Conservation (phyloP, 2,113 vertebrate species). For the Prietella phreatophila region DNA sequence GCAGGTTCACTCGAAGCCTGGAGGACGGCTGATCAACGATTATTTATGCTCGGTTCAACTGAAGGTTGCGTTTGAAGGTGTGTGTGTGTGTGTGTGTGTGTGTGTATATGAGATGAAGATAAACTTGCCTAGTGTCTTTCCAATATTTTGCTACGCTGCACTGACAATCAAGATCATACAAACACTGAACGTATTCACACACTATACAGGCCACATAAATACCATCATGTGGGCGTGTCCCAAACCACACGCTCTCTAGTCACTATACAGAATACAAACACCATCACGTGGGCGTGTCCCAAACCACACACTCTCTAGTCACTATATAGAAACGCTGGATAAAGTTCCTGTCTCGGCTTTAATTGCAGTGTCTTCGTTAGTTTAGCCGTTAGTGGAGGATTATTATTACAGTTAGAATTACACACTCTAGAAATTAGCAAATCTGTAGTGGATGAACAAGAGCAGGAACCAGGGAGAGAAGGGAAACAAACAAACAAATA, state of each 20-base stretch:
- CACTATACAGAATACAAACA: background rate
- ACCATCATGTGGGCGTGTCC: background rate
- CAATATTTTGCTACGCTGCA: background rate
- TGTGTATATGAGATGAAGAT: no score
- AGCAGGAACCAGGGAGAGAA: background rate
- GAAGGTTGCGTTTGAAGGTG: conserved; percentile 19
- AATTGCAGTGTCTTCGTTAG: background rate
- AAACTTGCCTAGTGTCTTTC: background rate
- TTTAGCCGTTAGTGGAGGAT: background rate
- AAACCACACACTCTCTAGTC: background rate
- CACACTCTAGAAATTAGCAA: background rate
- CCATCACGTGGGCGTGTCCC: background rate
- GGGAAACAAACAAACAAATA: background rate
- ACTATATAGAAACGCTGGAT: background rate
- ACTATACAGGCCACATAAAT: background rate
- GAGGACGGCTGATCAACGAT: background rate
- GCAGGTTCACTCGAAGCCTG: conserved; percentile 19
- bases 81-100: background rate
- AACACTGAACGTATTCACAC: background rate
- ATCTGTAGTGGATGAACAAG: background rate
- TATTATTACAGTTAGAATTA: background rate
- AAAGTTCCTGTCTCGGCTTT: background rate
- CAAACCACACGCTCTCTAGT: background rate
- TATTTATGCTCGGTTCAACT: background rate
- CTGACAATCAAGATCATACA: background rate